A percentile compares a stretch with the other conserved stretches of the same genome.
Evolutionary conservation across 2,888 invertebrate genomes (phyloP).

Genomic region (Tachina lurida): DNA sequence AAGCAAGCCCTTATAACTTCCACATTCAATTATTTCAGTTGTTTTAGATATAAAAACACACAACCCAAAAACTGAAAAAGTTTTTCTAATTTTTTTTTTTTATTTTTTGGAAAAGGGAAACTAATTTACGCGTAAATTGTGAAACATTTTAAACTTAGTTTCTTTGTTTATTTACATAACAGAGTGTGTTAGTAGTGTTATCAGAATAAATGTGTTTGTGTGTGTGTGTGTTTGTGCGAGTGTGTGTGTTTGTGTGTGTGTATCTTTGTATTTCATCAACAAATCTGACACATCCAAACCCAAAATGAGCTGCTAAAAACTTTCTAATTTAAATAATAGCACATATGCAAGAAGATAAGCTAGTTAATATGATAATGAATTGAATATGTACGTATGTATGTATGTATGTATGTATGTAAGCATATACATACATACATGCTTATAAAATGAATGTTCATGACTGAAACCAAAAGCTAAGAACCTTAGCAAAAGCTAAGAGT

Average conservation of each 20-base stretch:
- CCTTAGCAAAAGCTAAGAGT: not conserved
- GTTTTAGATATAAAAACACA: no score
- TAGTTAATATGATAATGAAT: constrained; percentile 21
- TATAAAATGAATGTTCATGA: not conserved
- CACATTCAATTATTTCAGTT: no score
- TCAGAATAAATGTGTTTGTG: not conserved
- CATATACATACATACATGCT: no score
- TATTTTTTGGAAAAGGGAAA: no score
- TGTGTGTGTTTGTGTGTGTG: not conserved
- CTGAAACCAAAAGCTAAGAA: not conserved
- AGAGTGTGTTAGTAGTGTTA: not conserved
- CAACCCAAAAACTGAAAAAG: no score
- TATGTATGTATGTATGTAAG: no score
- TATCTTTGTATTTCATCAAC: not conserved
- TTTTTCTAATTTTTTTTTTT: no score
- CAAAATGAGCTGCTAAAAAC: not conserved
- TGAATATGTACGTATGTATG: not conserved
- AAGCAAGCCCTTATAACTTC: no score
- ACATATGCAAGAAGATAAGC: not conserved
- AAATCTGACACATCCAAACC: constrained; percentile 1
- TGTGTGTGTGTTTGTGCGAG: not conserved
- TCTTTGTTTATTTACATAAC: not conserved
- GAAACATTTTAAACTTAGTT: not conserved
- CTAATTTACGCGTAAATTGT: no score
- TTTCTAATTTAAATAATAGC: not conserved